phyloP scores from a whole-genome alignment of 2,113 vertebrate genomes.

The Paratilapia polleni region DNA sequence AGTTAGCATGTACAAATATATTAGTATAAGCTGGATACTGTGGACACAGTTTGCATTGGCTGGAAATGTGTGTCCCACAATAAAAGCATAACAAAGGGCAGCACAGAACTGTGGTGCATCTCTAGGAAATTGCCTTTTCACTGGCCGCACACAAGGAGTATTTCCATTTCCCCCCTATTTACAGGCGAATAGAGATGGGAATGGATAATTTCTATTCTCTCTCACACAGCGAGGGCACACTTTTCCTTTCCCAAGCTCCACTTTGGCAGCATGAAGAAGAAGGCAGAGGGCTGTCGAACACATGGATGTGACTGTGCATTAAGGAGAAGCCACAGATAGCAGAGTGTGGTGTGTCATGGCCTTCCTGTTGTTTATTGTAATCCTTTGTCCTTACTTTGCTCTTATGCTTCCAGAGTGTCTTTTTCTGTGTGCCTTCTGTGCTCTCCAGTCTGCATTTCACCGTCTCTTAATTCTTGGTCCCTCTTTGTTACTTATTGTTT shows the following conservation, averaged over 20 bases:
- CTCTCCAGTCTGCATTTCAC: no score
- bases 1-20: background rate
- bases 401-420: no score
- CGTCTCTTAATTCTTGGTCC: no score
- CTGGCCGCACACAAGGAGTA: constrained; percentile 25
- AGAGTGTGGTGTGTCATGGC: background rate
- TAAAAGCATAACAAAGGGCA: constrained; percentile 58
- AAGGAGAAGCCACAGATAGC: background rate
- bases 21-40: constrained; percentile 1
- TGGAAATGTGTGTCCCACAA: constrained; percentile 26
- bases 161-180: constrained; percentile 63
- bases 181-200: constrained; percentile 40
- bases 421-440: no score
- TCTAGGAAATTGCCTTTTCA: constrained; percentile 70
- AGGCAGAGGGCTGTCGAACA: background rate
- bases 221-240: background rate
- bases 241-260: background rate
- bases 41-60: constrained; percentile 18
- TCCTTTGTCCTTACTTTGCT: background rate
- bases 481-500: no score
- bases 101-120: constrained; percentile 13
- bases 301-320: background rate
- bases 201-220: constrained; percentile 44
- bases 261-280: background rate
- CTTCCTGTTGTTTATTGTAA: background rate